phyloP scores from a whole-genome alignment of 2,797 vertebrate genomes.

The Clarias fuscus region DNA sequence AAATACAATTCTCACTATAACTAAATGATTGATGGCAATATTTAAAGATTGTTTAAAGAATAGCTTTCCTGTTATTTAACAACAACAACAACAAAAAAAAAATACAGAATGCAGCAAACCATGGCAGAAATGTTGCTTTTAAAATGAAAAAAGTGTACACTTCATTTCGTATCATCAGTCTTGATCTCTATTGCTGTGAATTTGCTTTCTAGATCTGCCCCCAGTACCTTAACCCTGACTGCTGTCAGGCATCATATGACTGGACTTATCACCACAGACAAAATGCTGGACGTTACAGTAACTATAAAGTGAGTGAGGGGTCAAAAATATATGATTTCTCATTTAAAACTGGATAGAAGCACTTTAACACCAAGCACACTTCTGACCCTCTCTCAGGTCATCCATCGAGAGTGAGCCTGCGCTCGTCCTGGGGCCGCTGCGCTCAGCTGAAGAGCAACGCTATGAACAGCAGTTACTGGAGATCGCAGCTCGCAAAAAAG shows the following conservation, averaged over 20 bases:
- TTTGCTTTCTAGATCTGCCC: slow-evolving; percentile 81
- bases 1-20: neutral
- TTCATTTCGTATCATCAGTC: neutral
- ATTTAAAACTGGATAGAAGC: neutral
- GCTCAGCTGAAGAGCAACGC: slow-evolving; percentile 80
- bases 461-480: slow-evolving; percentile 90
- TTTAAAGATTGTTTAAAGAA: neutral
- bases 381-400: slow-evolving; percentile 73
- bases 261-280: slow-evolving; percentile 91
- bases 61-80: neutral
- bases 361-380: neutral
- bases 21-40: neutral
- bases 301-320: slow-evolving; percentile 88
- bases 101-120: neutral
- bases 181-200: neutral
- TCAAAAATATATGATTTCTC: neutral
- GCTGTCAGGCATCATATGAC: slow-evolving; percentile 95
- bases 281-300: slow-evolving; percentile 90
- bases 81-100: neutral
- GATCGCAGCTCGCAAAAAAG: slow-evolving; percentile 81
- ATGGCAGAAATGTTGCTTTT: neutral
- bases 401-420: slow-evolving; percentile 97
- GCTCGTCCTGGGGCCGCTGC: slow-evolving; percentile 90
- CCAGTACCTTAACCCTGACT: slow-evolving; percentile 93
- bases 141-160: neutral